Base-by-base conservation (phyloP, 2,888 invertebrate genomes). In the Catonia carolina region DNA sequence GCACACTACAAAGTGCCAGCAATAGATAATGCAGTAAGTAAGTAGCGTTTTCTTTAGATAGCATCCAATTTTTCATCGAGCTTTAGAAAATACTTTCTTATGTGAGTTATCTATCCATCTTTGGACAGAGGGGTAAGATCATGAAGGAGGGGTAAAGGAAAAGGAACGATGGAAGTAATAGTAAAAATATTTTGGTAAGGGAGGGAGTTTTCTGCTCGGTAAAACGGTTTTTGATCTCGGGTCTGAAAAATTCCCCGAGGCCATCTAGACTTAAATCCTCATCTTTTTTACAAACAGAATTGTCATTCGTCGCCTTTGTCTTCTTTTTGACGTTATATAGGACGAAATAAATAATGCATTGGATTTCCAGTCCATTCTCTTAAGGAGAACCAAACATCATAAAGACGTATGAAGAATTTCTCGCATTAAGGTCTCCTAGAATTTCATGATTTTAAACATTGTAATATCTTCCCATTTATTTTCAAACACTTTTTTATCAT, bases 221-320 rank as follows among this genome's bases (percentile, higher is more conserved):
- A 45, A 45, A 45, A 45, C 45, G 45, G 27, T 45, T 23, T 45
- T 45, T 45, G 45, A 45, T 45, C 45, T 17, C 2, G 42, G 45
- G 14, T 45, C 5, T 45, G 23, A 45, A 27, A 45, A 45, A 45
- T 45, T 45, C 45, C 45, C 27, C 1, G 2, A 17, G 41, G 45
- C 45, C n/a, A 45, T 45, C 23, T 22, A 20, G 3, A 22, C 45
- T n/a, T 2, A 10, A 22, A 22, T 14, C 23, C 45, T 45, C 45
- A 45, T 45, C 45, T 45, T 45, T 45, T 45, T 45, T 45, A 45
- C 45, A 45, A 45, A 45, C 45, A 45, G 45, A 45, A 45, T 45
- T 45, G 45, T 45, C 45, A 45, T 23, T 23, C 22, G 14, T 12
- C 22, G 42, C 20, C 42, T 45, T 18, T 14, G 14, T 23, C 27